Evolutionary conservation across 1,140 invertebrate genomes (phyloP), one percentile per base, ranked within the genome.

Genomic region (Hirudo medicinalis): DNA sequence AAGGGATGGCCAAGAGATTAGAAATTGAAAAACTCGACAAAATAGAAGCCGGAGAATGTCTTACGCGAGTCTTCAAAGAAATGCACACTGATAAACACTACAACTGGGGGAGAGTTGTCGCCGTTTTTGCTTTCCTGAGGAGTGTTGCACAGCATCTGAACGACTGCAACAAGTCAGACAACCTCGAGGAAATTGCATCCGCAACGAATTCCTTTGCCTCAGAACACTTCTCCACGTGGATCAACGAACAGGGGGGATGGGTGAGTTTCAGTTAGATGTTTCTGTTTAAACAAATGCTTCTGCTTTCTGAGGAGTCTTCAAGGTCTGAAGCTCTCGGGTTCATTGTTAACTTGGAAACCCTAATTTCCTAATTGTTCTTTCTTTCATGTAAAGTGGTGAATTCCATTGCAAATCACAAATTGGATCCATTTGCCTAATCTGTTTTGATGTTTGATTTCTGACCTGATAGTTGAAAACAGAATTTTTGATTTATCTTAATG

Each of bases 1-100:
- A 25, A 32, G 57, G 57, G 11, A 63, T 63, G 57, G 57, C 57
- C 57, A 63, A 63, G 29, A 22, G 57, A 63, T 32, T 63, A 63
- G 57, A 63, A 32, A 63, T 63, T 13, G 29, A 63, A 11, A 63
- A 63, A 63, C 57, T 25, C 22, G 22, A 22, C 22, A 22, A 22
- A 32, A 63, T 25, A 13, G 57, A 63, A 22, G 29, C 29, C 29
- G 29, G 29, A 25, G 22, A 25, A 63, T 25, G 22, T 22, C 57
- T 63, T 32, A 32, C 22, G 22, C 57, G 57, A 11, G 57, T 63
- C 29, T 32, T 63, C 22, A 63, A 63, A 63, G 57, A 63, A n/a
- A 63, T 63, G 57, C 29, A 25, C 57, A 25, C 57, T 20, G 57
- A 63, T 15, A 32, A 32, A 22, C 57, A 63, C 20, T 25, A 22